These are phyloP conservation scores for Ophion obscuratus DNA, from an alignment of 2,888 invertebrate species.

Conservation along the genomic window DNA sequence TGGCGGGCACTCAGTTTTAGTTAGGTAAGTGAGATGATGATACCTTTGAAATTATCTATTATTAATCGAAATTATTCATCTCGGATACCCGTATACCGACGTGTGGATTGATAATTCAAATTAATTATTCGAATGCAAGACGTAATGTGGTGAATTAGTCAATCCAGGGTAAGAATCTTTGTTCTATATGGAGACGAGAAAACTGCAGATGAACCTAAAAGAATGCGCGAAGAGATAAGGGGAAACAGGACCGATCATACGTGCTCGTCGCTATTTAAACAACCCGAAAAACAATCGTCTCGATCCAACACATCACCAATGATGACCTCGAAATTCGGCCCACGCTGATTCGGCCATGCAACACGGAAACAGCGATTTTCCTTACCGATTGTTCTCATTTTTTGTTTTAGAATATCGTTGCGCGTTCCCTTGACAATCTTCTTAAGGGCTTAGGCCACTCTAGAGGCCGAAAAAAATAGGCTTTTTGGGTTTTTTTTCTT, in stretches of 20 bases:
- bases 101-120: background rate
- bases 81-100: background rate
- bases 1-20: background rate
- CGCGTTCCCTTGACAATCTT: too few relatives aligned
- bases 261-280: too few relatives aligned
- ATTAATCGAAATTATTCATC: background rate
- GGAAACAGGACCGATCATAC: too few relatives aligned
- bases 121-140: background rate
- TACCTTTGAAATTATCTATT: background rate
- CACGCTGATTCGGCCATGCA: too few relatives aligned
- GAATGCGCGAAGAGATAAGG: background rate
- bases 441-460: too few relatives aligned
- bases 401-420: constrained; percentile 71
- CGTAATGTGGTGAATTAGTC: background rate
- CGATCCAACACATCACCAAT: too few relatives aligned
- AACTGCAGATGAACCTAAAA: background rate
- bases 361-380: too few relatives aligned
- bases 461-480: too few relatives aligned
- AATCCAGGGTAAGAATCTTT: background rate
- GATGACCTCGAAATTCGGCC: too few relatives aligned
- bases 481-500: too few relatives aligned
- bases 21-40: background rate
- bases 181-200: background rate
- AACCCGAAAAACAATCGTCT: too few relatives aligned
- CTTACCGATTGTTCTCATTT: constrained; percentile 28